Evolutionary conservation across 2,888 invertebrate species (phyloP).

Genomic region (Pycnomerus fuliginosus): DNA sequence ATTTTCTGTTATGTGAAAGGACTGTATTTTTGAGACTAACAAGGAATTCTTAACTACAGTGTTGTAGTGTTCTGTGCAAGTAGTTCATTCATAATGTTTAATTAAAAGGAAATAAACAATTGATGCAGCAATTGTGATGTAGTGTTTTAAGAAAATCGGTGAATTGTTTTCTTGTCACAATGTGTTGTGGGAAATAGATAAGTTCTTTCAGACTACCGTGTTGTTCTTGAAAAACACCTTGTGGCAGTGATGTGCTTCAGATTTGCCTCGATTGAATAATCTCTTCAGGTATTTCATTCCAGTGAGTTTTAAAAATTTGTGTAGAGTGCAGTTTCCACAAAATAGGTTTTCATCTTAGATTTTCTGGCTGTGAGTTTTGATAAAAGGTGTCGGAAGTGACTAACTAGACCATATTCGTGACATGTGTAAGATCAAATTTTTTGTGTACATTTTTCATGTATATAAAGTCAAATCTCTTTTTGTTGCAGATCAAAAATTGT

Average conservation of each 20-base stretch:
- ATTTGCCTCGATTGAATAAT: too few relatives aligned
- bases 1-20: conserved; percentile 44
- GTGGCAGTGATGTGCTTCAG: conserved; percentile 8
- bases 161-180: conserved; percentile 32
- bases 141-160: conserved; percentile 35
- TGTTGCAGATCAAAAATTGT: too few relatives aligned
- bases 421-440: too few relatives aligned
- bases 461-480: too few relatives aligned
- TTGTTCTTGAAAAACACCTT: conserved; percentile 32
- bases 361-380: too few relatives aligned
- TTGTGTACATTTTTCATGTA: too few relatives aligned
- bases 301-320: too few relatives aligned
- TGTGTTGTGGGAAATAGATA: conserved; percentile 45
- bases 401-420: too few relatives aligned
- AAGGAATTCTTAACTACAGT: conserved; percentile 28
- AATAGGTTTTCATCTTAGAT: too few relatives aligned
- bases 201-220: conserved; percentile 35
- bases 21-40: conserved; percentile 34
- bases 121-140: conserved; percentile 34
- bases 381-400: too few relatives aligned
- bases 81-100: conserved; percentile 28
- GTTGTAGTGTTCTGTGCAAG: conserved; percentile 37
- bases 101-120: conserved; percentile 14
- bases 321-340: too few relatives aligned
- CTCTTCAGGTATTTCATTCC: too few relatives aligned